Conservation (phyloP, 2,888 invertebrate genomes). For the Dendrolimus houi region DNA sequence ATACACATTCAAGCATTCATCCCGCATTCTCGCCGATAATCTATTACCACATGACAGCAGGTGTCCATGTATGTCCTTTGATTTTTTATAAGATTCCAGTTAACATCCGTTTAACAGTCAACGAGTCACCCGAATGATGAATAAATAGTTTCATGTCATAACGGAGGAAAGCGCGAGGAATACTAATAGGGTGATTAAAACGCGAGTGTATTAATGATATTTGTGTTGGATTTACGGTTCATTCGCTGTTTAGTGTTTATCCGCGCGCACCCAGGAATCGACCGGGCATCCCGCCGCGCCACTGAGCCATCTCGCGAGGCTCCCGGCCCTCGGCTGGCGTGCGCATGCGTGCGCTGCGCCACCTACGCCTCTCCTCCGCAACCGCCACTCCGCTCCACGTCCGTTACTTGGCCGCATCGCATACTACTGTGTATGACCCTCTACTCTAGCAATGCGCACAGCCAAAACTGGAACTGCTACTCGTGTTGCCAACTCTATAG, state of each 20-base stretch:
- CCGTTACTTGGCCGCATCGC: neutral
- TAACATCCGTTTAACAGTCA: constrained; percentile 11
- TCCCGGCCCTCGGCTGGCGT: constrained; percentile 40
- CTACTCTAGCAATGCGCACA: too few species aligned
- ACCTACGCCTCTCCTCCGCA: constrained; percentile 28
- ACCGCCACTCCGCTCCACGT: constrained; percentile 11
- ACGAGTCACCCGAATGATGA: constrained; percentile 1
- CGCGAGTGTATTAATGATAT: constrained; percentile 17
- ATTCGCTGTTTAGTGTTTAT: constrained; percentile 32
- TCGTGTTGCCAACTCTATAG: too few species aligned
- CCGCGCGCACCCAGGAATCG: constrained; percentile 63
- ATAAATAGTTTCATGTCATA: neutral
- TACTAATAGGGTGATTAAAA: constrained; percentile 1
- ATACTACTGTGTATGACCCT: neutral
- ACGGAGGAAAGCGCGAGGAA: neutral
- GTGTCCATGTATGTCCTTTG: constrained; percentile 36
- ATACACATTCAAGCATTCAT: neutral
- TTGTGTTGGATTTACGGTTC: constrained; percentile 36
- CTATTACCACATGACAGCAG: constrained; percentile 35
- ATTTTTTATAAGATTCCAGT: constrained; percentile 21
- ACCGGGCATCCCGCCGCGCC: constrained; percentile 70
- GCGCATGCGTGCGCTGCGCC: constrained; percentile 49
- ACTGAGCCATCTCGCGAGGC: constrained; percentile 59
- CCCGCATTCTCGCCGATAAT: neutral
- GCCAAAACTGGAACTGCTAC: too few species aligned